These are phyloP conservation scores for Beaufortia kweichowensis DNA, from an alignment of 2,113 vertebrate genomes.

Conservation along the genomic window DNA sequence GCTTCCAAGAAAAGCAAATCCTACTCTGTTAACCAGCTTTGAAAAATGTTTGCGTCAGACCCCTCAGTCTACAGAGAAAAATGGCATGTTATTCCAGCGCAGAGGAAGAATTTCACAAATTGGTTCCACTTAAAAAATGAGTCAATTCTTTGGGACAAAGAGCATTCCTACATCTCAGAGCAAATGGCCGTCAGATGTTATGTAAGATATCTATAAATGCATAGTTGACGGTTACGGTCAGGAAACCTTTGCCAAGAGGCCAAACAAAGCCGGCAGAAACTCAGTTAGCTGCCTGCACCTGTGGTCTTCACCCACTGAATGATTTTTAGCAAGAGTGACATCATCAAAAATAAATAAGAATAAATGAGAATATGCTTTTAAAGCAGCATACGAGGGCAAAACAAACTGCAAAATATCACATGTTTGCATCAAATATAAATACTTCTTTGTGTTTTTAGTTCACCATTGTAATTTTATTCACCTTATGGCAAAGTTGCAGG, in stretches of 20 bases:
- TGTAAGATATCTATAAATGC: not conserved
- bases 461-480: not conserved
- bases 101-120: not conserved
- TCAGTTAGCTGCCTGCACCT: conserved; percentile 24
- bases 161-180: not conserved
- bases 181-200: not conserved
- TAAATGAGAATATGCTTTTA: too few species aligned
- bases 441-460: not conserved
- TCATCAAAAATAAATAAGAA: conserved; percentile 57
- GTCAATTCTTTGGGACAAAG: too few species aligned
- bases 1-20: not conserved
- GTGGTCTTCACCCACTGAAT: conserved; percentile 25
- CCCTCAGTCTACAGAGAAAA: not conserved
- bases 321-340: not conserved
- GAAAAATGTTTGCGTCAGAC: conserved; percentile 22
- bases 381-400: conserved; percentile 35
- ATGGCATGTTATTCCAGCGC: not conserved
- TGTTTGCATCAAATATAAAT: conserved; percentile 13
- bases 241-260: not conserved
- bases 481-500: not conserved
- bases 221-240: too few species aligned
- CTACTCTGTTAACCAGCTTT: not conserved
- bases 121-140: not conserved
- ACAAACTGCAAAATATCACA: conserved; percentile 40
- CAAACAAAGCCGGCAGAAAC: not conserved